phyloP scores from a whole-genome alignment of 2,113 vertebrate species.

The Mobula birostris region DNA sequence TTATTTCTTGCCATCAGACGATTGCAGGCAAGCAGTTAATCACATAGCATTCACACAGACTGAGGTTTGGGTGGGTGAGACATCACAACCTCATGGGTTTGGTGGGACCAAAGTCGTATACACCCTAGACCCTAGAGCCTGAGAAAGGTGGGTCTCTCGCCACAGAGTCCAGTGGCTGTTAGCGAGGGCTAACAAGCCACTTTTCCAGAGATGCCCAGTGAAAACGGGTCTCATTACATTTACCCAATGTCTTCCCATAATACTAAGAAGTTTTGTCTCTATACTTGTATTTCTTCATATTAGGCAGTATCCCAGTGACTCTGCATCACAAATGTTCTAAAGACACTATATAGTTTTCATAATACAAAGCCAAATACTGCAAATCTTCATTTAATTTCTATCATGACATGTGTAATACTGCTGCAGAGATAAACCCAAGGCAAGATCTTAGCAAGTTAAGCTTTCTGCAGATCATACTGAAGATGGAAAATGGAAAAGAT shows the following conservation, averaged over 20 bases:
- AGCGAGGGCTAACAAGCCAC: too few relatives aligned
- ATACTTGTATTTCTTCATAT: background rate
- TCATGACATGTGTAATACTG: background rate
- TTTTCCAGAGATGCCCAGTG: too few relatives aligned
- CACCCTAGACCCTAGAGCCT: too few relatives aligned
- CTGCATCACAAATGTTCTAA: background rate
- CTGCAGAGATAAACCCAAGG: background rate
- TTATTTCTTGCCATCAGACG: too few relatives aligned
- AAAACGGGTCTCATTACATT: background rate
- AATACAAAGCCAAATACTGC: background rate
- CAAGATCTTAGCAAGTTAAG: background rate
- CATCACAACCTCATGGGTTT: too few relatives aligned
- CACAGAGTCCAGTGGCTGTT: too few relatives aligned
- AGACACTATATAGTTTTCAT: background rate
- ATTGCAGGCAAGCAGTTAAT: too few relatives aligned
- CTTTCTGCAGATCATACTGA: constrained; percentile 35
- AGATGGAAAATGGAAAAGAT: constrained; percentile 12
- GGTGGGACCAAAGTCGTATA: too few relatives aligned
- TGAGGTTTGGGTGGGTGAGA: too few relatives aligned
- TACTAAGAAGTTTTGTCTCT: background rate
- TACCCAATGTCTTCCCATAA: background rate
- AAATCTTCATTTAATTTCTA: background rate
- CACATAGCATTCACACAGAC: too few relatives aligned
- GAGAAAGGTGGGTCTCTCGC: too few relatives aligned
- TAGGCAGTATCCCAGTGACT: background rate